Evolutionary conservation across 2,888 invertebrate genomes (phyloP).

Genomic region (Drosophila emarginata): DNA sequence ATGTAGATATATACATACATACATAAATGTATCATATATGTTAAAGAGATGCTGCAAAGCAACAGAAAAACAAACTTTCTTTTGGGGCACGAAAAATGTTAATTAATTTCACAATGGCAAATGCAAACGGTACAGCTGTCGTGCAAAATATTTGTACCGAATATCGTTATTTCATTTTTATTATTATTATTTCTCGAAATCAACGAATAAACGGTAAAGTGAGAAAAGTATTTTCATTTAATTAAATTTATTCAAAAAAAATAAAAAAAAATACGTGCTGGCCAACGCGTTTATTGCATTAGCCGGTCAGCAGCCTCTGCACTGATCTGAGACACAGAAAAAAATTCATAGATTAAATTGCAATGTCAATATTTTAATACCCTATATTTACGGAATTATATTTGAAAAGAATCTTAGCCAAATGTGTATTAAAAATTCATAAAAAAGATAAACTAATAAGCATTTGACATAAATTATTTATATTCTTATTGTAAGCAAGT

Average conservation of each 20-base stretch:
- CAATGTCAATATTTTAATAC: background rate
- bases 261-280: constrained; percentile 59
- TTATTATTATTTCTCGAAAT: background rate
- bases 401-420: no score
- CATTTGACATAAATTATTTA: no score
- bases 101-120: constrained; percentile 39
- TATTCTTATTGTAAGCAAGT: no score
- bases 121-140: constrained; percentile 31
- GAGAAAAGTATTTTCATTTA: constrained; percentile 65
- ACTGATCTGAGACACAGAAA: constrained; percentile 20
- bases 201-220: constrained; percentile 18
- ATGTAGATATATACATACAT: background rate
- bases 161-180: constrained; percentile 28
- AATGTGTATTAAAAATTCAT: no score
- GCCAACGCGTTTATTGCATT: constrained; percentile 40
- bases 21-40: background rate
- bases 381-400: background rate
- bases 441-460: no score
- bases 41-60: background rate
- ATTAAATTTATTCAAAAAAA: constrained; percentile 57
- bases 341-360: background rate
- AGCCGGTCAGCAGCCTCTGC: constrained; percentile 18
- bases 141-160: constrained; percentile 50
- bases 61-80: constrained; percentile 22
- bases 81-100: constrained; percentile 25